Base-by-base conservation (phyloP, 2,888 invertebrate species). In the Alsophila aescularia region DNA sequence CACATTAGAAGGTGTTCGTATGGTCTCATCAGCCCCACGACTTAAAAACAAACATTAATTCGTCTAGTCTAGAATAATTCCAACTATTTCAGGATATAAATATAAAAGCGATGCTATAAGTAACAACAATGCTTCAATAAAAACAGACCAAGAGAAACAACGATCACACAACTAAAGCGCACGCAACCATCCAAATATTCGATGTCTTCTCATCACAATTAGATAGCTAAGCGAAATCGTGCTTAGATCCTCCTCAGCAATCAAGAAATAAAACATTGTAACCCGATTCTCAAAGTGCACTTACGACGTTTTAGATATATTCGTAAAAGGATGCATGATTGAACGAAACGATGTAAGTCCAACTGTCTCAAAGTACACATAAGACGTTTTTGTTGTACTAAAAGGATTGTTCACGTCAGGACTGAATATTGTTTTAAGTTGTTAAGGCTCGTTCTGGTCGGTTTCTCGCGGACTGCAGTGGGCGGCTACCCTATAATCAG, bases 401-500 rank as follows among this genome's bases (percentile, higher is more conserved):
- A 66, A 68, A 69, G 50, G 65, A n/a, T n/a, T n/a, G 45, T 64
- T 63, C 59, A 67, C 62, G 40, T 61, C 52, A 51, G n/a, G 60
- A 68, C 65, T 54, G 61, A 69, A 70, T 72, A 76, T 80, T 78
- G 79, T 81, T 77, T 79, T 73, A 74, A 75, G 72, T 63, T 71
- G 0, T 64, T 57, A 51, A 64, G 55, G 52, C 62, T 73, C 65
- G 77, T 73, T 72, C 68, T 72, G 75, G 75, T 72, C 67, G 72
- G 72, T 64, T 78, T 79, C 75, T 73, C 74, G 75, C 68, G 72
- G 58, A 69, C 54, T 66, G 40, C 79, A 71, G 76, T 89, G 87
- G 90, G 90, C 88, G 90, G 85, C 76, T 79, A 86, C 85, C 88
- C 90, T 87, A 71, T 83, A 90, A 90, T 90, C 90, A 85, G 66